Evolutionary conservation across 2,113 vertebrate genomes (phyloP).

Genomic region (Myotis brandtii): DNA sequence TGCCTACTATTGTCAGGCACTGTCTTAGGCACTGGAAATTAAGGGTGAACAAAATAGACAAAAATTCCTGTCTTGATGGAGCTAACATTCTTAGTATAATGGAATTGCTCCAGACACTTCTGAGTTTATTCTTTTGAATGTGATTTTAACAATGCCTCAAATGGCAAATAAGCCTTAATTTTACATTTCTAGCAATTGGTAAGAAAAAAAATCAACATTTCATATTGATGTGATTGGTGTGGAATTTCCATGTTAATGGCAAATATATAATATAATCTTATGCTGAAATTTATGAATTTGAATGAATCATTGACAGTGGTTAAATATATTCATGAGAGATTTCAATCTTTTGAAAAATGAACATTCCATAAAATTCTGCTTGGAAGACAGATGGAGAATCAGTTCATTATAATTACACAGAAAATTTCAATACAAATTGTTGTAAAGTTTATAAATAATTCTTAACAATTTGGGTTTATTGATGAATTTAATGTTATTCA

Average conservation of each 20-base stretch:
- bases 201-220: conserved; percentile 31
- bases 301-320: neutral
- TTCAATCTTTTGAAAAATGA: conserved; percentile 21
- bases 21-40: neutral
- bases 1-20: neutral
- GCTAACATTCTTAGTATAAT: neutral
- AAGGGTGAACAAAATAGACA: neutral
- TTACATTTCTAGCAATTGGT: neutral
- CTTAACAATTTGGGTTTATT: neutral
- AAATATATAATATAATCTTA: neutral
- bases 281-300: neutral
- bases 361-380: neutral
- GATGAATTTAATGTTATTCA: neutral
- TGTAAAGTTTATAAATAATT: neutral
- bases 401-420: neutral
- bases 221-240: neutral
- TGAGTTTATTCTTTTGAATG: neutral
- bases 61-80: neutral
- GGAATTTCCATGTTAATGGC: conserved; percentile 15
- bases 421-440: neutral
- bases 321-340: neutral
- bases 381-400: neutral
- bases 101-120: neutral
- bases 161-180: neutral
- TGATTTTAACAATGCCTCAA: neutral